These are phyloP conservation scores for Poeciliopsis turneri DNA, from an alignment of 2,797 vertebrate species.

Conservation along the genomic window DNA sequence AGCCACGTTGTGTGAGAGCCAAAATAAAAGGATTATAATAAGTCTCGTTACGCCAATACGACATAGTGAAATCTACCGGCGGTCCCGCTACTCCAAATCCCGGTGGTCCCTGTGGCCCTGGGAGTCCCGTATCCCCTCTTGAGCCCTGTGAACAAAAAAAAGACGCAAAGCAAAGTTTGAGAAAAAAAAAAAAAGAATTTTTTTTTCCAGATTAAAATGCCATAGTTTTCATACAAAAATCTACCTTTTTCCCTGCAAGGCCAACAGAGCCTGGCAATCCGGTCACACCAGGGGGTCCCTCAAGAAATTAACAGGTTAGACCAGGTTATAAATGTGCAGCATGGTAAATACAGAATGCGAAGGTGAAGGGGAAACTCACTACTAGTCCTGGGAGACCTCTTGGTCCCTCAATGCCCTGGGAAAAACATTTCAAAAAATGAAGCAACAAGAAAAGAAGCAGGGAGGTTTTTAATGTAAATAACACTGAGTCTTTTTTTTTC, in stretches of 20 bases:
- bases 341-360: not conserved
- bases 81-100: constrained; percentile 79
- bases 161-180: not conserved
- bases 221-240: not conserved
- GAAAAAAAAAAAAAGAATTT: not conserved
- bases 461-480: not conserved
- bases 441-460: not conserved
- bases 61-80: constrained; percentile 73
- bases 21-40: constrained; percentile 9
- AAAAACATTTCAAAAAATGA: constrained; percentile 3
- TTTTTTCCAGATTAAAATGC: not conserved
- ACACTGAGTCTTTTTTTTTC: not conserved
- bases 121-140: constrained; percentile 79
- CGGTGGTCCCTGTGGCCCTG: constrained; percentile 82
- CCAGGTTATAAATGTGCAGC: not conserved
- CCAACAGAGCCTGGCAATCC: constrained; percentile 73
- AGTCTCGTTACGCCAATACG: constrained; percentile 12
- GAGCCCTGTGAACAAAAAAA: constrained; percentile 78
- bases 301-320: constrained; percentile 25
- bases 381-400: constrained; percentile 73
- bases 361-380: constrained; percentile 61
- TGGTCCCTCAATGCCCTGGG: constrained; percentile 79
- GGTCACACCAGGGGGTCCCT: constrained; percentile 73
- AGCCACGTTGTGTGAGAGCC: constrained; percentile 25
- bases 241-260: constrained; percentile 73